A percentile compares a stretch with the other conserved stretches of the same genome.
Evolutionary conservation across 2,888 invertebrate genomes (phyloP).

Genomic region (Sturmia bella): DNA sequence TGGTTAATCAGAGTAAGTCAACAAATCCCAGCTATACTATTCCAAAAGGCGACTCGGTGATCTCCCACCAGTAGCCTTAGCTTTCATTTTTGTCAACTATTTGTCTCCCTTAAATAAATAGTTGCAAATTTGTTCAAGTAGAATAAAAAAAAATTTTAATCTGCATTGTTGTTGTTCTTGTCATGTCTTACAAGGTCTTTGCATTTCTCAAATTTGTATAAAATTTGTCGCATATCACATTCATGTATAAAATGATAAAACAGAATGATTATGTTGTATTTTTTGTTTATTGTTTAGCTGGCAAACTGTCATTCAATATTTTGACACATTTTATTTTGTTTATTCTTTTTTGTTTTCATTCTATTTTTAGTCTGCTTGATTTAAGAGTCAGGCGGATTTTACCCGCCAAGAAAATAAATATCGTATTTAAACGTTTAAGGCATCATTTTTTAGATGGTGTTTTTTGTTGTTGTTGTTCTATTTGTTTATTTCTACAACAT

Average conservation of each 20-base stretch:
- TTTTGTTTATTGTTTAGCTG: conserved; percentile 39
- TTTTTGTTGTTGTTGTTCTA: neutral
- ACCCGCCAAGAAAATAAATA: conserved; percentile 12
- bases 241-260: neutral
- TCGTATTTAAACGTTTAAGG: neutral
- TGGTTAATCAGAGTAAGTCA: no score
- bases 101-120: no score
- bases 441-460: neutral
- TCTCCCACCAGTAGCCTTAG: no score
- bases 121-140: no score
- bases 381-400: conserved; percentile 12
- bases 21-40: no score
- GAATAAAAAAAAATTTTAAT: neutral
- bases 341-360: neutral
- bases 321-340: conserved; percentile 54
- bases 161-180: conserved; percentile 8
- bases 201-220: conserved; percentile 49
- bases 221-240: conserved; percentile 49
- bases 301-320: conserved; percentile 68
- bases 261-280: conserved; percentile 2
- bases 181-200: conserved; percentile 11
- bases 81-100: no score
- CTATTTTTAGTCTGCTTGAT: neutral
- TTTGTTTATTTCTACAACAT: conserved; percentile 52
- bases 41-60: no score